A percentile compares a stretch with the other conserved stretches of the same genome.
Evolutionary conservation across 1,140 invertebrate genomes (phyloP).

Genomic region (Drosophila sp.): DNA sequence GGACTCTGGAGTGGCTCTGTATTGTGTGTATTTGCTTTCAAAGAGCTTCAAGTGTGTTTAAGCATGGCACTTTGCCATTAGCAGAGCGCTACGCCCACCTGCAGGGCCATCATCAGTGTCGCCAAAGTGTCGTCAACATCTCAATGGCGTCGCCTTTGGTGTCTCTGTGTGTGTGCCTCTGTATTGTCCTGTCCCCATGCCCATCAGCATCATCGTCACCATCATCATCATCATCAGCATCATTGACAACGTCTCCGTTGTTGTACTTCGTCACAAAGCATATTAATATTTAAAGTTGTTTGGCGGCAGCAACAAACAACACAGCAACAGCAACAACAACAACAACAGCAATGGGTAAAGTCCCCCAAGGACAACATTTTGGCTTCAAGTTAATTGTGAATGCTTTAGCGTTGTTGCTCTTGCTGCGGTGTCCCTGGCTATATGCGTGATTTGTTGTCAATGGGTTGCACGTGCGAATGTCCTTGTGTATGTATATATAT

Average conservation of each 20-base stretch:
- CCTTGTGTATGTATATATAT: constrained; percentile 7
- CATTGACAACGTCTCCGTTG: constrained; percentile 8
- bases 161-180: not conserved
- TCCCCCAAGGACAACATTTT: constrained; percentile 33
- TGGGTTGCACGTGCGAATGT: constrained; percentile 42
- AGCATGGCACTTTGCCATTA: constrained; percentile 27
- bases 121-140: constrained; percentile 29
- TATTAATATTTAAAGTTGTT: constrained; percentile 34
- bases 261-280: constrained; percentile 22
- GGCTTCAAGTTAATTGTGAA: constrained; percentile 62
- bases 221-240: constrained; percentile 6
- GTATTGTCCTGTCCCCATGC: constrained; percentile 10
- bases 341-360: constrained; percentile 23
- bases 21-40: constrained; percentile 31
- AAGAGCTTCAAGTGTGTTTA: constrained; percentile 31
- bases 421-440: constrained; percentile 17
- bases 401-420: constrained; percentile 15
- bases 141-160: constrained; percentile 25
- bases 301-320: constrained; percentile 26
- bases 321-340: constrained; percentile 29
- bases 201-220: constrained; percentile 9
- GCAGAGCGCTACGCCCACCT: constrained; percentile 18
- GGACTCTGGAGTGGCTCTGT: constrained; percentile 10
- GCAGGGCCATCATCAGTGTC: constrained; percentile 19
- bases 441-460: constrained; percentile 59